These are phyloP conservation scores for Diachasmimorpha longicaudata DNA, from an alignment of 1,140 invertebrate species.

Conservation along the genomic window DNA sequence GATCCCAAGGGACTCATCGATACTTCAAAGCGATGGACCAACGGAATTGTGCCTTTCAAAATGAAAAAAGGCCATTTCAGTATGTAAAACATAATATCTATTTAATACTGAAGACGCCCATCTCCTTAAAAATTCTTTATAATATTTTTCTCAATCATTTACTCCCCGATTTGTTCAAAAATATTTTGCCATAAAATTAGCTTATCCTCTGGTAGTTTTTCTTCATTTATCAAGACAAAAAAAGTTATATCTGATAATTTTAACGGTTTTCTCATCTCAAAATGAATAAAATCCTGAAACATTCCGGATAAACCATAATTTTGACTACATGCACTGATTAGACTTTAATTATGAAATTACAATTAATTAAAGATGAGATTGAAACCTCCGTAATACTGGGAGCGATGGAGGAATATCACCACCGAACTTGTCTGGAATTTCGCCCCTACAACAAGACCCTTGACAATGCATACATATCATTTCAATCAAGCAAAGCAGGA, in stretches of 20 bases:
- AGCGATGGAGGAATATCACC: constrained; percentile 65
- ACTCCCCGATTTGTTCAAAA: too few species aligned
- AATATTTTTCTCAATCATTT: too few species aligned
- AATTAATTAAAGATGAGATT: constrained; percentile 52
- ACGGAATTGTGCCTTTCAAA: constrained; percentile 70
- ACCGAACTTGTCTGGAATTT: constrained; percentile 68
- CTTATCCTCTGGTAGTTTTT: too few species aligned
- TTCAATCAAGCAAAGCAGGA: constrained; percentile 53
- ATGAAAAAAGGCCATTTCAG: constrained; percentile 71
- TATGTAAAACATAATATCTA: constrained; percentile 50
- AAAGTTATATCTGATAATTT: too few species aligned
- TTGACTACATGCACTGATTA: too few species aligned
- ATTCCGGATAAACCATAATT: too few species aligned
- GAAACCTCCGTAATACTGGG: constrained; percentile 56
- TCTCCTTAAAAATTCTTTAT: too few species aligned
- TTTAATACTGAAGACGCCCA: neutral
- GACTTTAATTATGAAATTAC: constrained; percentile 16
- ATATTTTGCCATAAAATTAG: too few species aligned
- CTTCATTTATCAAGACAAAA: too few species aligned
- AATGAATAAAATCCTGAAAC: too few species aligned
- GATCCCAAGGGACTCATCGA: constrained; percentile 68
- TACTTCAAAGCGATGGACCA: constrained; percentile 67
- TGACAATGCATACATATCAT: constrained; percentile 64
- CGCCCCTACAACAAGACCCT: constrained; percentile 60
- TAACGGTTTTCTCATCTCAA: too few species aligned